A percentile compares a stretch with the other conserved stretches of the same genome.
Evolutionary conservation across 1,140 invertebrate species (phyloP).

Genomic region (Mya arenaria): DNA sequence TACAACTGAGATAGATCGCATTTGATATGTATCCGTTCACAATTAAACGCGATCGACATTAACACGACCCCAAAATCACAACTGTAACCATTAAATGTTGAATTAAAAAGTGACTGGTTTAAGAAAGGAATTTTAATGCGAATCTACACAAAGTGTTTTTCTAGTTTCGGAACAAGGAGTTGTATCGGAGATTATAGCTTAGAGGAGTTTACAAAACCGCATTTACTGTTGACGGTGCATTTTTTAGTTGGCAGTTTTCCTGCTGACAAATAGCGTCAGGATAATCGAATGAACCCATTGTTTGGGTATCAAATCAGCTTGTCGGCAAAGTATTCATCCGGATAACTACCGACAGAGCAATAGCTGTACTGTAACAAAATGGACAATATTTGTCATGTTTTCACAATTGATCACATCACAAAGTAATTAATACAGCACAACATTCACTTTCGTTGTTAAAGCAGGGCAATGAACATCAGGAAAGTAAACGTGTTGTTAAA

Average conservation of each 20-base stretch:
- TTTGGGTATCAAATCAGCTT: slow-evolving; percentile 76
- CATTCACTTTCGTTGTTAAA: too few relatives aligned
- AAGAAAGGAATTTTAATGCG: slow-evolving; percentile 13
- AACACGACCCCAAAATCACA: too few relatives aligned
- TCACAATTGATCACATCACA: too few relatives aligned
- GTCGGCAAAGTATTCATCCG: slow-evolving; percentile 76
- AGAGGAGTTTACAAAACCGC: slow-evolving; percentile 63
- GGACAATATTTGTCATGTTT: too few relatives aligned
- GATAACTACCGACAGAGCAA: slow-evolving; percentile 74
- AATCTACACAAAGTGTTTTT: slow-evolving; percentile 85
- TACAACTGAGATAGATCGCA: too few relatives aligned
- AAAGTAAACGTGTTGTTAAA: too few relatives aligned
- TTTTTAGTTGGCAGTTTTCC: slow-evolving; percentile 69
- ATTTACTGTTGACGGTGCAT: slow-evolving; percentile 64
- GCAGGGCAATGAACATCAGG: too few relatives aligned
- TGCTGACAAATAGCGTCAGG: slow-evolving; percentile 74
- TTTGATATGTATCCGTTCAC: too few relatives aligned
- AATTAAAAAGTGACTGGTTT: neutral
- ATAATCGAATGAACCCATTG: slow-evolving; percentile 70
- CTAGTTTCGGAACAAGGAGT: slow-evolving; percentile 75
- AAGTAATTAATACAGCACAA: too few relatives aligned
- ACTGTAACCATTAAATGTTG: too few relatives aligned
- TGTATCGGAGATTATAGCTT: slow-evolving; percentile 75
- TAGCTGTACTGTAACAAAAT: slow-evolving; percentile 73
- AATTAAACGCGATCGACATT: too few relatives aligned